Evolutionary conservation across 2,113 vertebrate species (phyloP).

Genomic region (Hemibagrus wyckioides): DNA sequence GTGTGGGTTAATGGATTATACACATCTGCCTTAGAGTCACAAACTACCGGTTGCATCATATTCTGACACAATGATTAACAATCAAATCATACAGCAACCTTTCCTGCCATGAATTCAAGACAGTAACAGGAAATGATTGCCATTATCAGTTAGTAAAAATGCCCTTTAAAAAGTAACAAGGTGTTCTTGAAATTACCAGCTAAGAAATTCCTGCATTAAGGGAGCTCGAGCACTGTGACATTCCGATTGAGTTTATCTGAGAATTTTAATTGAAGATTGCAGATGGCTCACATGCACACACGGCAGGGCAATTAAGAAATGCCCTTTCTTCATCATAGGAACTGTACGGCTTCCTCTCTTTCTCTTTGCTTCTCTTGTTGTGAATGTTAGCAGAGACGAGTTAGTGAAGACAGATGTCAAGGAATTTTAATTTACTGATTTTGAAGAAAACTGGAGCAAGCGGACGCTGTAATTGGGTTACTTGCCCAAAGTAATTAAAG

Average conservation of each 20-base stretch:
- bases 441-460: slow-evolving; percentile 19
- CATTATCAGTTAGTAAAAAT: neutral
- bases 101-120: neutral
- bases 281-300: slow-evolving; percentile 67
- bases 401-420: slow-evolving; percentile 27
- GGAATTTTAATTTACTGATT: slow-evolving; percentile 37
- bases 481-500: slow-evolving; percentile 43
- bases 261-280: slow-evolving; percentile 70
- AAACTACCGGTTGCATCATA: slow-evolving; percentile 28
- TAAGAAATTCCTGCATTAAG: slow-evolving; percentile 43
- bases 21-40: slow-evolving; percentile 26
- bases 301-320: slow-evolving; percentile 63
- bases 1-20: slow-evolving; percentile 32
- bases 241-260: slow-evolving; percentile 66
- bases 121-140: slow-evolving; percentile 14
- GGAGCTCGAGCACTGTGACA: slow-evolving; percentile 50
- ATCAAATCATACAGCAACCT: slow-evolving; percentile 11
- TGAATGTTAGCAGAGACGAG: neutral
- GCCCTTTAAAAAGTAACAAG: slow-evolving; percentile 43
- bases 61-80: slow-evolving; percentile 27
- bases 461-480: slow-evolving; percentile 28
- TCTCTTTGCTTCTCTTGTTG: slow-evolving; percentile 22
- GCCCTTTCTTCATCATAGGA: slow-evolving; percentile 8
- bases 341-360: slow-evolving; percentile 34
- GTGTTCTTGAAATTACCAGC: slow-evolving; percentile 65